These are phyloP conservation scores for Apogon hyalosoma DNA, from an alignment of 2,797 vertebrate species.

Conservation along the genomic window DNA sequence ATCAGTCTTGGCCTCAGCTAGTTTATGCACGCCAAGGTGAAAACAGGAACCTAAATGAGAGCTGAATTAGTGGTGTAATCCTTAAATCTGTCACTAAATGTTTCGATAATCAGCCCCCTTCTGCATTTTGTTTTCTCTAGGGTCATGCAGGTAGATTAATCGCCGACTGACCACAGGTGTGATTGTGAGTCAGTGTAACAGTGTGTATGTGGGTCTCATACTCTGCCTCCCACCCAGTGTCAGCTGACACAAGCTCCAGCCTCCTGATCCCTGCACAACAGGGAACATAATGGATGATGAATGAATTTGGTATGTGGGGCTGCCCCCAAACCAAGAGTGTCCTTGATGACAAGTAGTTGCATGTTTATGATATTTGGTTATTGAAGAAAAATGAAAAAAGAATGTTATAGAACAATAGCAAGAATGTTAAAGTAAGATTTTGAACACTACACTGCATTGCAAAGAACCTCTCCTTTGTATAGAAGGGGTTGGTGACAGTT, in stretches of 20 bases:
- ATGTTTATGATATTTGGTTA: too few relatives aligned
- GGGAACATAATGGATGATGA: background rate
- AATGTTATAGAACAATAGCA: too few relatives aligned
- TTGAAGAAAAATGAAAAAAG: too few relatives aligned
- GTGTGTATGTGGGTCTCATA: conserved; percentile 2
- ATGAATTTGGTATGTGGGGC: too few relatives aligned
- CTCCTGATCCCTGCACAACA: background rate
- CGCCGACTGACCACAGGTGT: background rate
- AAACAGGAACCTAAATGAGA: conserved; percentile 6
- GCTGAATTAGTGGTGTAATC: background rate
- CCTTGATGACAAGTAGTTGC: too few relatives aligned
- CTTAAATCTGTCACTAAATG: conserved; percentile 7
- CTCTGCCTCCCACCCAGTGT: conserved; percentile 13
- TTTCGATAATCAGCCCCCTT: background rate
- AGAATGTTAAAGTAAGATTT: too few relatives aligned
- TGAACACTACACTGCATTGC: too few relatives aligned
- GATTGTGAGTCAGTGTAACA: background rate
- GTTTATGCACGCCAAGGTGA: conserved; percentile 15
- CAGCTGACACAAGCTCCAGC: background rate
- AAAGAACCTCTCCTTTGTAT: too few relatives aligned
- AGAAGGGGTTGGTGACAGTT: too few relatives aligned
- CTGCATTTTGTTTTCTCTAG: background rate
- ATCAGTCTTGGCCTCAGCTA: conserved; percentile 33
- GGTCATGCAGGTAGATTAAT: background rate
- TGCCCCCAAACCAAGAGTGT: too few relatives aligned